phyloP scores from a whole-genome alignment of 2,797 vertebrate genomes.

The Phataginus tricuspis region DNA sequence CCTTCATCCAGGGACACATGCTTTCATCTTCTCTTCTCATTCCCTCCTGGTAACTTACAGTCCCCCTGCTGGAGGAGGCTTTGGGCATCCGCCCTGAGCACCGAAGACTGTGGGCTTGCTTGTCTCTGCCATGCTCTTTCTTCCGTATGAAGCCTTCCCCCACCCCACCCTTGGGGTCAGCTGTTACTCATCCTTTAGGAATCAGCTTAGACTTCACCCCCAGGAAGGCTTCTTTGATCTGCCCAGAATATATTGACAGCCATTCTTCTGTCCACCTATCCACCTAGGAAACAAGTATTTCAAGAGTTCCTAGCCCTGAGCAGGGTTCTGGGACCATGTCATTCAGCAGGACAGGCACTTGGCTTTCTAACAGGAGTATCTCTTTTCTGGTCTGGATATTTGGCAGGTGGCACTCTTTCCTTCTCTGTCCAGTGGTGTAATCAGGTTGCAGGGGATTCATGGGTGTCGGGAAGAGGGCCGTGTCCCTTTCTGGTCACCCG shows the following conservation, averaged over 20 bases:
- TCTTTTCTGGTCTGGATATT: background rate
- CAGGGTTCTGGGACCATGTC: background rate
- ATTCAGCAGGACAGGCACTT: background rate
- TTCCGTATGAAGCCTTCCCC: background rate
- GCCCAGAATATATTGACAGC: background rate
- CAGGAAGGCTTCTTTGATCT: background rate
- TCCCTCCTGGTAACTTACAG: background rate
- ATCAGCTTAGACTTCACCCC: background rate
- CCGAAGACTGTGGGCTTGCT: background rate
- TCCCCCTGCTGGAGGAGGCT: background rate
- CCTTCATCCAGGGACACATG: background rate
- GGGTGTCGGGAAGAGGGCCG: slow-evolving; percentile 33
- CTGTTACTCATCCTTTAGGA: background rate
- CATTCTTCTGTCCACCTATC: background rate
- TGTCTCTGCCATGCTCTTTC: background rate
- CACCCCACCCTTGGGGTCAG: background rate
- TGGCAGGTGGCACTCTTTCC: background rate
- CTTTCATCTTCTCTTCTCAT: background rate
- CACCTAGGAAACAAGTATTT: background rate
- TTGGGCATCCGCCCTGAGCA: accelerated
- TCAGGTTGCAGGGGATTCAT: slow-evolving; percentile 60
- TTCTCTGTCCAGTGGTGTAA: background rate
- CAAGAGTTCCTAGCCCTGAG: background rate
- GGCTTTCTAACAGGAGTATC: background rate
- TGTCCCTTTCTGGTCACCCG: slow-evolving; percentile 45